Base-by-base conservation (phyloP, 1,140 invertebrate species). In the Camponotus pennsylvanicus region DNA sequence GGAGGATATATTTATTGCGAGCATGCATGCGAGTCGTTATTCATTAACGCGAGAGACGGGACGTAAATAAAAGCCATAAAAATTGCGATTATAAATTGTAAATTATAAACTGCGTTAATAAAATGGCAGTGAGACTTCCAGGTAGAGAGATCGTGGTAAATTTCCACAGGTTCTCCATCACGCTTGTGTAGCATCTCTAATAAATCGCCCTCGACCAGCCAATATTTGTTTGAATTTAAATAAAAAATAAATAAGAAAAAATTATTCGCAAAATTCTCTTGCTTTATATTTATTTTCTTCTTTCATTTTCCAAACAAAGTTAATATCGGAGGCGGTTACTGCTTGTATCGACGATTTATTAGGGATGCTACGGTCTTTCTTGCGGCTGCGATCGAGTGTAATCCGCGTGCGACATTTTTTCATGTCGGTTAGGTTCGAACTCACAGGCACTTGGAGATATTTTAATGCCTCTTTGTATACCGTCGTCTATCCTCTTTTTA, bases 401-500 rank as follows among this genome's bases (percentile, higher is more conserved):
- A 79, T 82, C 85, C 66, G 73, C 86, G 70, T 71, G 64, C 42
- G 67, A 64, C 70, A 70, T 90, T 86, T 86, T 90, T 88, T 86
- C 88, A 88, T 49, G 84, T 55, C 73, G 71, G 8, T 18, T 21
- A 27, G 27, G n/a, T 45, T 32, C 86, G 66, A 75, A 32, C 77
- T 85, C 64, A 27, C 75, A 86, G 79, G 86, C 92, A 90, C 88
- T 90, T 86, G 82, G 75, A 92, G 86, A 92, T 95, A 93, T 93
- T 94, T 95, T 95, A 95, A 95, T 94, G 94, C 89, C 89, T 93
- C 93, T 94, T 94, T 93, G 93, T 94, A 90, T 91, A 89, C 88
- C 75, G 88, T 87, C 89, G 90, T 85, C 49, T 88, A 90, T 75
- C 88, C 83, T n/a, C 45, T 55, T 34, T 6, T 45, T 13, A 2